Evolutionary conservation across 2,888 invertebrate species (phyloP).

Genomic region (Linyphia triangularis): DNA sequence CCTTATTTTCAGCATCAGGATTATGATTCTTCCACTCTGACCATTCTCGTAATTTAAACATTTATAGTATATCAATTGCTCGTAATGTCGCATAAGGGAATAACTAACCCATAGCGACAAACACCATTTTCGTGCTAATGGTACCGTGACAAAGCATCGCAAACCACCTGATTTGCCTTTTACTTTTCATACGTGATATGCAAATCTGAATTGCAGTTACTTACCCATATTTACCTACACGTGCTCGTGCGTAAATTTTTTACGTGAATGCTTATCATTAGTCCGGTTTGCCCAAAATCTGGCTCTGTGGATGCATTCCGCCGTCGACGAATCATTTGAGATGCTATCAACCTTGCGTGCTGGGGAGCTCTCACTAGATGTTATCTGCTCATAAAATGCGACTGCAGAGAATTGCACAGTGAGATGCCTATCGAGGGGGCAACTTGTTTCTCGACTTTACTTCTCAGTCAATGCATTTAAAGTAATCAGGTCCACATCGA

Average conservation of each 20-base stretch:
- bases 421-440: neutral
- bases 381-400: constrained; percentile 24
- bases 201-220: constrained; percentile 4
- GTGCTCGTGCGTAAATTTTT: neutral
- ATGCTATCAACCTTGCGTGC: constrained; percentile 32
- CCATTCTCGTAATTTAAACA: no score
- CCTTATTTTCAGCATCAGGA: neutral
- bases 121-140: constrained; percentile 30
- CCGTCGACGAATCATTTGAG: neutral
- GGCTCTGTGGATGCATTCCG: neutral
- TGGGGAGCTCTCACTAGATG: constrained; percentile 1
- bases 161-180: constrained; percentile 1
- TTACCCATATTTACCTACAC: neutral
- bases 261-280: constrained; percentile 33
- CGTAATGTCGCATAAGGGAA: neutral
- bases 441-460: constrained; percentile 11
- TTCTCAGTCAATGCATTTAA: neutral
- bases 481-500: constrained; percentile 7
- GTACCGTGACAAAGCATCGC: constrained; percentile 43
- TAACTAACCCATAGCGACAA: constrained; percentile 26
- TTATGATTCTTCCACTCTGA: neutral
- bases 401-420: constrained; percentile 5
- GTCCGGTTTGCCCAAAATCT: neutral
- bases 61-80: neutral
- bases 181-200: constrained; percentile 21